A percentile compares a stretch with the other conserved stretches of the same genome.
These are phyloP conservation scores for Caenorhabditis sinica DNA, from an alignment of 2,888 invertebrate species.

Conservation along the genomic window DNA sequence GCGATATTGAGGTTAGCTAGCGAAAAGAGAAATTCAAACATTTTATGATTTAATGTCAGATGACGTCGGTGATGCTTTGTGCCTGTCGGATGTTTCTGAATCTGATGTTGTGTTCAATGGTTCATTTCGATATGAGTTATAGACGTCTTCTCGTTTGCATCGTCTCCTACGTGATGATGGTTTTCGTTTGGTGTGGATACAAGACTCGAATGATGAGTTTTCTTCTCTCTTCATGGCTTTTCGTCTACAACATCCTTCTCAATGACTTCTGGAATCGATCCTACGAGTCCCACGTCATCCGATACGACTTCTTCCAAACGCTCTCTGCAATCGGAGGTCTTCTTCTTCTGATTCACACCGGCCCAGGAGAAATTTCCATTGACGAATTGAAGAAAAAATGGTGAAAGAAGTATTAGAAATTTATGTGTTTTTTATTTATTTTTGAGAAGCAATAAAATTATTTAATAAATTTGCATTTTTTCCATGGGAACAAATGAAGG, in stretches of 20 bases:
- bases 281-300: slow-evolving; percentile 92
- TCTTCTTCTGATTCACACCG: slow-evolving; percentile 96
- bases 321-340: slow-evolving; percentile 97
- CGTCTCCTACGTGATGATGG: slow-evolving; percentile 66
- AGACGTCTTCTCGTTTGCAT: slow-evolving; percentile 85
- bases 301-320: slow-evolving; percentile 98
- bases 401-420: slow-evolving; percentile 86
- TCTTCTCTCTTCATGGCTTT: slow-evolving; percentile 92
- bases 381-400: slow-evolving; percentile 99
- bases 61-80: slow-evolving; percentile 95
- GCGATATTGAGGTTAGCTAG: slow-evolving; percentile 84
- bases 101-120: slow-evolving; percentile 97
- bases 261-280: slow-evolving; percentile 90
- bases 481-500: neutral
- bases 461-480: neutral
- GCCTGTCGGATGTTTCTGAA: slow-evolving; percentile 96
- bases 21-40: neutral
- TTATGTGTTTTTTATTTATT: slow-evolving; percentile 11
- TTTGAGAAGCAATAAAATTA: slow-evolving; percentile 11
- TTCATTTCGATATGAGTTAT: slow-evolving; percentile 94
- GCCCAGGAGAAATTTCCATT: slow-evolving; percentile 99
- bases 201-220: slow-evolving; percentile 98
- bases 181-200: slow-evolving; percentile 92
- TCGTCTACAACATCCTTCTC: slow-evolving; percentile 93
- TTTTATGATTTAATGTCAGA: slow-evolving; percentile 85